phyloP scores from a whole-genome alignment of 2,888 invertebrate genomes.

The Hemicrepidius hirtus region DNA sequence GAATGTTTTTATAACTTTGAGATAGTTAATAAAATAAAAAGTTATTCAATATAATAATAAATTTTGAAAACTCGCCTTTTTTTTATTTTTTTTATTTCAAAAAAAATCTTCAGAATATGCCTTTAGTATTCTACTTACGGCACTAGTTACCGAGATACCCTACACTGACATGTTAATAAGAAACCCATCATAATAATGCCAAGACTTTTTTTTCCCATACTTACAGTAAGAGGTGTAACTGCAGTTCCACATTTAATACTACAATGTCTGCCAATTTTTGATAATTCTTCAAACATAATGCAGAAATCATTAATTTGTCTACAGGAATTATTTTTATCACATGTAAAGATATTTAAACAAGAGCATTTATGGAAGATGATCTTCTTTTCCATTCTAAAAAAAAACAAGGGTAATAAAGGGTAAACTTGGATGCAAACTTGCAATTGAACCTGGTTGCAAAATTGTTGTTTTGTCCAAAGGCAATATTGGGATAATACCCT shows the following conservation, averaged over 20 bases:
- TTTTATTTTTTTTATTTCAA: too few species aligned
- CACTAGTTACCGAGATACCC: too few species aligned
- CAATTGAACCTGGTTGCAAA: conserved; percentile 73
- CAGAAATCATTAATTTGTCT: conserved; percentile 16
- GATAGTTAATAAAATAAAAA: too few species aligned
- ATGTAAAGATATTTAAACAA: conserved; percentile 72
- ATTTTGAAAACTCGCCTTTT: too few species aligned
- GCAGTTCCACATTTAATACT: conserved; percentile 87
- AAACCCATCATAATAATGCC: too few species aligned
- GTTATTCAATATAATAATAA: too few species aligned
- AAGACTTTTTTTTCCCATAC: conserved; percentile 26
- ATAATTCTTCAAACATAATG: conserved; percentile 89
- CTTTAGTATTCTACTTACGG: too few species aligned
- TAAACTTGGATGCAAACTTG: too few species aligned
- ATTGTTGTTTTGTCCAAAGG: conserved; percentile 71
- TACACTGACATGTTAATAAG: too few species aligned
- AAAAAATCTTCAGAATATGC: too few species aligned
- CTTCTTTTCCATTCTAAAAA: conserved; percentile 76
- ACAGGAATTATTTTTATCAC: background rate
- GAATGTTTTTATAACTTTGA: too few species aligned
- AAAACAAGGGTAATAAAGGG: too few species aligned
- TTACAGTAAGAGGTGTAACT: conserved; percentile 86
- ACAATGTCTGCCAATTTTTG: conserved; percentile 80
- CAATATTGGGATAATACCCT: conserved; percentile 93
- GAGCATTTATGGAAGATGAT: conserved; percentile 79